A percentile compares a stretch with the other conserved stretches of the same genome.
phyloP scores from a whole-genome alignment of 2,888 invertebrate genomes.

The Melanophora roralis region DNA sequence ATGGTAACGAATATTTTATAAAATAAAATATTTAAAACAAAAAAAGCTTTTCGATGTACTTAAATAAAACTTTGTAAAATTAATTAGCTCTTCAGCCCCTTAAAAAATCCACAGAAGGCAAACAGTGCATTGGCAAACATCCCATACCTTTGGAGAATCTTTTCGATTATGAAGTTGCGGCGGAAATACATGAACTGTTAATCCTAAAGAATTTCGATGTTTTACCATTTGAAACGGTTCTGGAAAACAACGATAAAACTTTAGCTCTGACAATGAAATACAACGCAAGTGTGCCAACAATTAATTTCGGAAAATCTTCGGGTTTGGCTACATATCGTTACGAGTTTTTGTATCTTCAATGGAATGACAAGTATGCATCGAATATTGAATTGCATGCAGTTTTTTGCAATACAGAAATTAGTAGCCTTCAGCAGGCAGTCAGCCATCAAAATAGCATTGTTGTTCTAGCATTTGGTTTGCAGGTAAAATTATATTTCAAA shows the following conservation, averaged over 20 bases:
- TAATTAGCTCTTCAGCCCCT: too few species aligned
- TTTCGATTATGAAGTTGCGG: background rate
- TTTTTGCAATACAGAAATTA: slow-evolving; percentile 16
- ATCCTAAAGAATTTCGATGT: background rate
- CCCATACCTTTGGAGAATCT: background rate
- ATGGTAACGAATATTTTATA: too few species aligned
- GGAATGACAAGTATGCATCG: background rate
- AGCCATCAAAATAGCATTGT: background rate
- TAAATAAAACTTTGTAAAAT: too few species aligned
- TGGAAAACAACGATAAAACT: slow-evolving; percentile 8
- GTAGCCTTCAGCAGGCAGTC: background rate
- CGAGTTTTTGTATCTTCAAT: slow-evolving; percentile 16
- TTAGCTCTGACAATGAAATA: slow-evolving; percentile 3
- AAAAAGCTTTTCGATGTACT: too few species aligned
- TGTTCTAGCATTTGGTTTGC: background rate
- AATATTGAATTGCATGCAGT: slow-evolving; percentile 17
- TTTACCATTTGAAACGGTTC: background rate
- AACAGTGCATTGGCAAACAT: slow-evolving; percentile 33
- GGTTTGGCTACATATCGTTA: slow-evolving; percentile 17
- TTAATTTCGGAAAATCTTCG: background rate
- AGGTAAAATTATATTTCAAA: background rate
- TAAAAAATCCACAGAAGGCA: background rate
- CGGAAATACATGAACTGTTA: background rate
- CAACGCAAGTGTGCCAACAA: background rate
- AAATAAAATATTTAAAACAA: too few species aligned